Base-by-base conservation (phyloP, 2,797 vertebrate species). In the Sebastes baramenuke region DNA sequence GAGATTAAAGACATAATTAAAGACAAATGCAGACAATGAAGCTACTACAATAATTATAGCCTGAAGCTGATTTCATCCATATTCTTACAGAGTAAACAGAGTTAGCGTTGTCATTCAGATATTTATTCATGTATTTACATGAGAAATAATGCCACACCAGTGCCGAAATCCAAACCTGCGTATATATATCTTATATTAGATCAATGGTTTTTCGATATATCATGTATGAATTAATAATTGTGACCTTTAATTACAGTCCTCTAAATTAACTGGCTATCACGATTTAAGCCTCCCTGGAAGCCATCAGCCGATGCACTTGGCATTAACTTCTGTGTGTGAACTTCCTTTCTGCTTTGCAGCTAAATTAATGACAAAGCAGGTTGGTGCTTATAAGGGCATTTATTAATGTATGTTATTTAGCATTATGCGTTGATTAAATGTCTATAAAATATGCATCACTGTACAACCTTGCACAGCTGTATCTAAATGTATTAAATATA, bases 201-300 rank as follows among this genome's bases (percentile, higher is more conserved):
- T 83, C 24, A 68, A 42, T 61, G 46, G 10, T 74, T 64, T 64
- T 81, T 79, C 85, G 56, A 79, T 75, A 58, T 67, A 74, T 70
- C 42, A 62, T 81, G 32, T 27, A 77, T 81, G 62, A 87, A 84
- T 84, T 75, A 72, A 79, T 79, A 56, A 86, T 74, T 67, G 10
- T 72, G 83, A 86, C 77, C 72, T 90, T 87, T 84, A 81, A 69
- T 87, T 72, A 73, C 30, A 78, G 62, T 64, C 34, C 12, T 66
- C 55, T 76, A 60, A 79, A 71, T 86, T 67, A 81, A 74, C 25
- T 2, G 1, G 22, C 52, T 72, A 71, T 83, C 64, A 73, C 32
- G 42, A 79, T 78, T 59, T 36, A 42, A 30, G 27, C 70, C 42
- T 84, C 58, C 34, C 56, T 71, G n/a, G 61, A 73, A 71, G 68